Conservation (phyloP, 2,888 invertebrate species). For the Schrankia costaestrigalis region DNA sequence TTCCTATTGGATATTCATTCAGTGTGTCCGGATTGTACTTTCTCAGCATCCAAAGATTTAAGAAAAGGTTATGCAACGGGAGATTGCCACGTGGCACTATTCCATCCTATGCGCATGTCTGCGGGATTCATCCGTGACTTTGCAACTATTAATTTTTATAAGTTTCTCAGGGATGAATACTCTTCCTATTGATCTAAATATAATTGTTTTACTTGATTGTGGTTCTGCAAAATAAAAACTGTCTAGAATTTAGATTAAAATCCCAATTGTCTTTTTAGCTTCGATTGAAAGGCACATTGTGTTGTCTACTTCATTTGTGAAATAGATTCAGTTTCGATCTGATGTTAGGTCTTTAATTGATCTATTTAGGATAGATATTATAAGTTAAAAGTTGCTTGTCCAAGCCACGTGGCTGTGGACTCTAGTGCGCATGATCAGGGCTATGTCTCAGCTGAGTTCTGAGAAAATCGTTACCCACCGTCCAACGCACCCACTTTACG, state of each 20-base stretch:
- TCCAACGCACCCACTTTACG: slow-evolving; percentile 46
- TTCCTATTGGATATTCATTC: no score
- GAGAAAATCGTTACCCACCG: slow-evolving; percentile 73
- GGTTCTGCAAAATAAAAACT: no score
- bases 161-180: no score
- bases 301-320: no score
- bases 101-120: slow-evolving; percentile 58
- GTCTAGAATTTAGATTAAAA: no score
- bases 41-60: neutral
- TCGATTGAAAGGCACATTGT: no score
- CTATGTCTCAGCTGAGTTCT: slow-evolving; percentile 66
- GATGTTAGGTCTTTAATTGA: slow-evolving; percentile 17
- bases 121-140: slow-evolving; percentile 43
- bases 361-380: slow-evolving; percentile 29
- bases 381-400: slow-evolving; percentile 36
- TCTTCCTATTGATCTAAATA: no score
- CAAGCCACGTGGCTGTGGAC: slow-evolving; percentile 57
- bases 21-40: no score
- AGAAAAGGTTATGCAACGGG: slow-evolving; percentile 73
- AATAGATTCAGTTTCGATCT: neutral
- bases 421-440: slow-evolving; percentile 63
- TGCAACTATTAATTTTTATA: no score
- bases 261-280: slow-evolving; percentile 18
- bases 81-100: slow-evolving; percentile 65
- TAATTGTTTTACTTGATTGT: no score